These are phyloP conservation scores for Girardia tigrina DNA, from an alignment of 2,888 invertebrate genomes.

Conservation along the genomic window DNA sequence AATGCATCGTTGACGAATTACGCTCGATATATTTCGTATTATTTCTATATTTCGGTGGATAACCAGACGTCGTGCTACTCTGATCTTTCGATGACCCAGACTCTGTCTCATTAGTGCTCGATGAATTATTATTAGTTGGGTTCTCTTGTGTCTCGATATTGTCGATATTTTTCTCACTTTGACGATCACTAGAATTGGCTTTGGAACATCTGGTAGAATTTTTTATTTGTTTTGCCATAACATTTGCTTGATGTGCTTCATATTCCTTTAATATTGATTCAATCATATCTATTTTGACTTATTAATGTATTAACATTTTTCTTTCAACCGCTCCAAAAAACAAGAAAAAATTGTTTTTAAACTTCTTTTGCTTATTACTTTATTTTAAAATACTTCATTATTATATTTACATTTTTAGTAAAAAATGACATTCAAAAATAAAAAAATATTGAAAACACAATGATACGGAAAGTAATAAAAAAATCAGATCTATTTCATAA, in stretches of 20 bases:
- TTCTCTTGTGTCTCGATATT: constrained; percentile 15
- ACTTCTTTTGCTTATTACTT: too few species aligned
- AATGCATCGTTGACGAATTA: neutral
- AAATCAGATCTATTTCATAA: too few species aligned
- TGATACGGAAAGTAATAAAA: too few species aligned
- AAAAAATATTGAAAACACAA: too few species aligned
- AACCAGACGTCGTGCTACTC: neutral
- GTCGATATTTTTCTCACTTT: neutral
- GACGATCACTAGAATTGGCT: neutral
- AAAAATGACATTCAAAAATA: too few species aligned
- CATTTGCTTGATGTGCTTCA: constrained; percentile 80
- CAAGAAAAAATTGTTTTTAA: too few species aligned
- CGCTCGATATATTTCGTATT: neutral
- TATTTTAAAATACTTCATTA: too few species aligned
- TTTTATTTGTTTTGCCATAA: constrained; percentile 61
- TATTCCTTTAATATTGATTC: constrained; percentile 67
- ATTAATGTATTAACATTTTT: too few species aligned
- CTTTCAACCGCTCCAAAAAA: too few species aligned
- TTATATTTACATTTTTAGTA: too few species aligned
- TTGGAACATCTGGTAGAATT: neutral
- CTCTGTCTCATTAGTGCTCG: constrained; percentile 6
- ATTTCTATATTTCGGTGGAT: neutral
- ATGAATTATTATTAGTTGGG: neutral
- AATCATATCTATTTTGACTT: too few species aligned
- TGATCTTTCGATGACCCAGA: neutral